phyloP scores from a whole-genome alignment of 2,888 invertebrate genomes.

The Aricia artaxerxes region DNA sequence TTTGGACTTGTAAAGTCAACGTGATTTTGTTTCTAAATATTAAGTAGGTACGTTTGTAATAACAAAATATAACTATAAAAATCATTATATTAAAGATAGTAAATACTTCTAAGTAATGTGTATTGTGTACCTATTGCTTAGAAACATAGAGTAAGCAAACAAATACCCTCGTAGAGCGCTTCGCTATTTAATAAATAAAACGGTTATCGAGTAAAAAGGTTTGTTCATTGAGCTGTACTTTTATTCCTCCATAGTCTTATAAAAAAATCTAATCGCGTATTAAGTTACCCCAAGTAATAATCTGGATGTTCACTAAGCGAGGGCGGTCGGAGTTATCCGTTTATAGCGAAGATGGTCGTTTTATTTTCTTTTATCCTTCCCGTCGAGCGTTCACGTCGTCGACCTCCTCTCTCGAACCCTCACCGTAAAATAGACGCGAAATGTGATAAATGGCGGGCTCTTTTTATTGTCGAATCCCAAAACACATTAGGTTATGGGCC shows the following conservation, averaged over 20 bases:
- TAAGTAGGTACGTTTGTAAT: too few species aligned
- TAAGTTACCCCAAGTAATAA: conserved; percentile 46
- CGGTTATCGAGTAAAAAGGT: conserved; percentile 8
- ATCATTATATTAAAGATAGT: too few species aligned
- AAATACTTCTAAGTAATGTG: neutral
- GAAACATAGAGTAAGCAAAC: neutral
- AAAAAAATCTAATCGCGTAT: conserved; percentile 43
- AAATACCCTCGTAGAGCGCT: neutral
- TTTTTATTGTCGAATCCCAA: conserved; percentile 72
- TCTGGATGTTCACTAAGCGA: conserved; percentile 63
- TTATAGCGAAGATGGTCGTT: conserved; percentile 71
- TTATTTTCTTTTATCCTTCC: conserved; percentile 73
- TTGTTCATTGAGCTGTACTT: conserved; percentile 14
- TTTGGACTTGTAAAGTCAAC: too few species aligned
- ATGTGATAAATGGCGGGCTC: conserved; percentile 80
- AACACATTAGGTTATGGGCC: conserved; percentile 69
- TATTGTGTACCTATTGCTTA: neutral
- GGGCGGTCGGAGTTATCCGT: conserved; percentile 71
- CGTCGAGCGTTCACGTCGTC: conserved; percentile 58
- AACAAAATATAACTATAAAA: too few species aligned
- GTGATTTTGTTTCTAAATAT: too few species aligned
- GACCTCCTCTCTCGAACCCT: conserved; percentile 70
- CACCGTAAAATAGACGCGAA: conserved; percentile 78
- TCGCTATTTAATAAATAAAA: conserved; percentile 2
- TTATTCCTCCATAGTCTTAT: conserved; percentile 28